A percentile compares a stretch with the other conserved stretches of the same genome.
phyloP scores from a whole-genome alignment of 2,113 vertebrate species.

The Climacteris rufus region DNA sequence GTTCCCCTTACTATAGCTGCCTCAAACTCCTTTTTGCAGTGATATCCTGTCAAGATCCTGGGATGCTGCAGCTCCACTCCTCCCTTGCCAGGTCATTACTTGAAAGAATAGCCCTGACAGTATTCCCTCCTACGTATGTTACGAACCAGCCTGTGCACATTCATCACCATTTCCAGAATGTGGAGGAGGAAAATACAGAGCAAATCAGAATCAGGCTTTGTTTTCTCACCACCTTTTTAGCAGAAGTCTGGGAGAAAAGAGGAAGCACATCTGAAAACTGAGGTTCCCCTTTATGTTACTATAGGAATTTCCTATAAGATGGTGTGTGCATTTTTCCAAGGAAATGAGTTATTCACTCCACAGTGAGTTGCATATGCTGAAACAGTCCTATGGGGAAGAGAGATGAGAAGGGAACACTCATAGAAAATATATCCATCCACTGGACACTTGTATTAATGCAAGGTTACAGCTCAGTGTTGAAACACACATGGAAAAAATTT shows the following conservation, averaged over 20 bases:
- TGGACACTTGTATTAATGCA: background rate
- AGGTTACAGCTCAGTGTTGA: background rate
- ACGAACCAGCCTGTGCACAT: background rate
- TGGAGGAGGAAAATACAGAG: background rate
- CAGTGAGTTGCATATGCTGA: background rate
- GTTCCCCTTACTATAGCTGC: background rate
- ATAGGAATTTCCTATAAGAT: background rate
- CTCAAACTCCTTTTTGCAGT: background rate
- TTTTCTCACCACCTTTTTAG: background rate
- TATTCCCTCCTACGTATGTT: background rate
- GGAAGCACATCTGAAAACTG: background rate
- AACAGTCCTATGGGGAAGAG: background rate
- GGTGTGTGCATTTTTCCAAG: constrained; percentile 16
- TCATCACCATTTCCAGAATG: background rate
- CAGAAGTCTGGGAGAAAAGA: background rate
- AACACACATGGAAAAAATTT: background rate
- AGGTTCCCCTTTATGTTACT: background rate
- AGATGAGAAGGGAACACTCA: background rate
- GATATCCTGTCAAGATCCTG: background rate
- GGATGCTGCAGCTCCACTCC: background rate
- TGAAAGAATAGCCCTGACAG: background rate
- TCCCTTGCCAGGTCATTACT: background rate
- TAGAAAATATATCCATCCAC: background rate
- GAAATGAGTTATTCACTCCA: constrained; percentile 3
- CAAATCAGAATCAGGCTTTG: background rate